Conservation (phyloP, 2,113 vertebrate species). For the Hyaena hyaena region DNA sequence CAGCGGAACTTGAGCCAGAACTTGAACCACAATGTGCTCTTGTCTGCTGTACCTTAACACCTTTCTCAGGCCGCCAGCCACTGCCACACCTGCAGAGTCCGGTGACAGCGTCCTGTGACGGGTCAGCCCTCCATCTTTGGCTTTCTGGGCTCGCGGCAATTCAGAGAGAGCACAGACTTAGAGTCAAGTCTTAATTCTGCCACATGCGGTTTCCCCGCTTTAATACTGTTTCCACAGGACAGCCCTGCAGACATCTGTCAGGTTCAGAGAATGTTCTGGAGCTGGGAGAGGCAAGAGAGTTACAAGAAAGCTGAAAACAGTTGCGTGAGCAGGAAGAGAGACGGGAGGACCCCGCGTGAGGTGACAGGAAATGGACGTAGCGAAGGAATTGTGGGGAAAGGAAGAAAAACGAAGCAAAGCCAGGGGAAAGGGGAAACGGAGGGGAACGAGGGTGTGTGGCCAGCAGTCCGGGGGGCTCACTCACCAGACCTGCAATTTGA, state of each 20-base stretch:
- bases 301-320: not conserved
- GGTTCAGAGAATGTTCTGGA: not conserved
- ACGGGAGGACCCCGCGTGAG: not conserved
- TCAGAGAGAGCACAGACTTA: not conserved
- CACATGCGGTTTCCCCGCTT: not conserved
- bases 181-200: not conserved
- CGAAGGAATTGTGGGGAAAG: not conserved
- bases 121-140: not conserved
- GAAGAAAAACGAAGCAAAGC: not conserved
- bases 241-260: not conserved
- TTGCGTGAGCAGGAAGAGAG: not conserved
- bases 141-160: not conserved
- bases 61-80: not conserved
- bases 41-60: too few species aligned
- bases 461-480: not conserved
- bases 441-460: not conserved
- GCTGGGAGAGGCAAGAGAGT: not conserved
- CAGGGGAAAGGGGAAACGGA: not conserved
- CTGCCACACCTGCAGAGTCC: not conserved
- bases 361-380: not conserved
- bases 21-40: not conserved
- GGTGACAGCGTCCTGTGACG: not conserved
- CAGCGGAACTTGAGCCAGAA: not conserved
- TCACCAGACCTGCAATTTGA: slow-evolving; percentile 97
- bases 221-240: not conserved